Conservation (phyloP, 2,113 vertebrate genomes). For the Antennarius striatus region DNA sequence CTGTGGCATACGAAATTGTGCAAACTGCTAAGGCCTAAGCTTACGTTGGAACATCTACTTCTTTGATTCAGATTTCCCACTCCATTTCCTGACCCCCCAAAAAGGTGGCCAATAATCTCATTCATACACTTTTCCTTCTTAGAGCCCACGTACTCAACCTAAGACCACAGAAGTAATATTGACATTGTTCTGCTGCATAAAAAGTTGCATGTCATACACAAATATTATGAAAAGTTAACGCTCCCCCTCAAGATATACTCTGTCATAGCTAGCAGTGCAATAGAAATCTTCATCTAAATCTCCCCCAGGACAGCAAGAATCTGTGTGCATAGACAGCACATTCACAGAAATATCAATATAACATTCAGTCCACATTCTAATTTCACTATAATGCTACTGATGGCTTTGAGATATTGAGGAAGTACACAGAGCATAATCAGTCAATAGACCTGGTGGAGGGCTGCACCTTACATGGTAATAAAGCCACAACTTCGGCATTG, state of each 20-base stretch:
- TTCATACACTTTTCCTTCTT: conserved; percentile 61
- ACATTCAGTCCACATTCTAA: conserved; percentile 52
- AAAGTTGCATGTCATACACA: conserved; percentile 74
- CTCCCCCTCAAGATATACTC: conserved; percentile 33
- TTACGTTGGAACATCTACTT: conserved; percentile 80
- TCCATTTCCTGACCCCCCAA: conserved; percentile 60
- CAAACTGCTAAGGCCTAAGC: conserved; percentile 79
- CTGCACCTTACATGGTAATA: conserved; percentile 63
- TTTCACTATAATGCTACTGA: conserved; percentile 52
- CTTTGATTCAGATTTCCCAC: conserved; percentile 69
- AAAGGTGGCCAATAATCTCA: conserved; percentile 72
- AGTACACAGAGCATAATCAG: conserved; percentile 47
- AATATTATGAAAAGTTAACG: conserved; percentile 74
- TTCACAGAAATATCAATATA: conserved; percentile 48
- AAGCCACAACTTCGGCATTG: conserved; percentile 73
- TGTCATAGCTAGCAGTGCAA: conserved; percentile 40
- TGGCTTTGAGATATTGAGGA: conserved; percentile 50
- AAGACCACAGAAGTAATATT: conserved; percentile 67
- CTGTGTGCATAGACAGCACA: conserved; percentile 38
- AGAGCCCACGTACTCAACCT: conserved; percentile 56
- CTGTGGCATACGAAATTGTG: conserved; percentile 85
- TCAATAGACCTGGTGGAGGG: conserved; percentile 47
- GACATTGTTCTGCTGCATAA: conserved; percentile 69
- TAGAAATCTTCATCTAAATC: conserved; percentile 55
- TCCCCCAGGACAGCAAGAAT: conserved; percentile 35